These are phyloP conservation scores for Heliconius eleuchia DNA, from an alignment of 1,140 invertebrate species.

Conservation along the genomic window DNA sequence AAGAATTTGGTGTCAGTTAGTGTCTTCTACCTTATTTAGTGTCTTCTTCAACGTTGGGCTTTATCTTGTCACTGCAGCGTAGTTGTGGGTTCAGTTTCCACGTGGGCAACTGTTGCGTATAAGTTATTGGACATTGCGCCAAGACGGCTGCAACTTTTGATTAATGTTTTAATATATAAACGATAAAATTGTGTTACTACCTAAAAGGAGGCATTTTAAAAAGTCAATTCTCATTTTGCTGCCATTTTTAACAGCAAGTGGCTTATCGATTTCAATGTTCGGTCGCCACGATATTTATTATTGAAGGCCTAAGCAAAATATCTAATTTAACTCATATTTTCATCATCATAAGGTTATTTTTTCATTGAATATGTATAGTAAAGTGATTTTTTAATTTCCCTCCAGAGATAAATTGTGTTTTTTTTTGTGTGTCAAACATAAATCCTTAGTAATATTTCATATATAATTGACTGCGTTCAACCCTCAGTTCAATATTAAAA, in stretches of 20 bases:
- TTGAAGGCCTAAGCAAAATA: constrained; percentile 11
- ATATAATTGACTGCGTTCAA: not conserved
- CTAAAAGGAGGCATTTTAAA: constrained; percentile 23
- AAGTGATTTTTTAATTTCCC: constrained; percentile 22
- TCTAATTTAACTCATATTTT: not conserved
- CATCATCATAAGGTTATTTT: not conserved
- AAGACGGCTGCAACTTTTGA: too few relatives aligned
- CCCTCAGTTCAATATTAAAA: not conserved
- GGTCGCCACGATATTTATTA: constrained; percentile 24
- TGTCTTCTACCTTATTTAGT: too few relatives aligned
- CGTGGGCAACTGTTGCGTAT: too few relatives aligned
- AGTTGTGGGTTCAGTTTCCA: too few relatives aligned
- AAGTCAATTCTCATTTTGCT: constrained; percentile 32
- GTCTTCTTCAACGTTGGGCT: too few relatives aligned
- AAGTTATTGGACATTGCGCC: too few relatives aligned
- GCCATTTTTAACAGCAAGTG: constrained; percentile 29
- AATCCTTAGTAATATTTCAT: constrained; percentile 1
- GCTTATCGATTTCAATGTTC: constrained; percentile 31
- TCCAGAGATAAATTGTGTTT: constrained; percentile 17
- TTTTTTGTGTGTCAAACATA: constrained; percentile 14
- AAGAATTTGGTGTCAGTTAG: too few relatives aligned
- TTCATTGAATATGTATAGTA: not conserved
- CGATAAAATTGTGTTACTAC: too few relatives aligned
- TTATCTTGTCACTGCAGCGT: too few relatives aligned
- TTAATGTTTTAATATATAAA: too few relatives aligned